Evolutionary conservation across 2,797 vertebrate species (phyloP).

Genomic region (Cercopithecus mitis): DNA sequence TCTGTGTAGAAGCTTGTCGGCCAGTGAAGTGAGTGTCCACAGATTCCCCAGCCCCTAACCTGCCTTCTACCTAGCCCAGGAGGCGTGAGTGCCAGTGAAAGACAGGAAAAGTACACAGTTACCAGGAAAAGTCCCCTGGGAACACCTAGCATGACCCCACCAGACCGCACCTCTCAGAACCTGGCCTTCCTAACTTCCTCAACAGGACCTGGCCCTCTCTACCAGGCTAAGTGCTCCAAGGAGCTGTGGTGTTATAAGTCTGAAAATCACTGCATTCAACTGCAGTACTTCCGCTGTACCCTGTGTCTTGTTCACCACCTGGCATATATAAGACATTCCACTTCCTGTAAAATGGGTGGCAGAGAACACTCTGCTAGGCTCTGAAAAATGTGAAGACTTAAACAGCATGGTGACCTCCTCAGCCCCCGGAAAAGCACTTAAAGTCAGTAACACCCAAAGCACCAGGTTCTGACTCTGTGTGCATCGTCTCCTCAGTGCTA

Average conservation of each 20-base stretch:
- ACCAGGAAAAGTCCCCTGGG: background rate
- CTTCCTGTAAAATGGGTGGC: background rate
- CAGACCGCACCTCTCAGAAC: background rate
- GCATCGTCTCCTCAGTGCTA: background rate
- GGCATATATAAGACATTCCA: background rate
- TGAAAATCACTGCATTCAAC: background rate
- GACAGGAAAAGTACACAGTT: background rate
- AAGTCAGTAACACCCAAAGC: too few species aligned
- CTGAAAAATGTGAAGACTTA: background rate
- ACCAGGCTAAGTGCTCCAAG: too few species aligned
- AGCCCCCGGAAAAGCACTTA: background rate
- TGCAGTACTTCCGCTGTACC: background rate
- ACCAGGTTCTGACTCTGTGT: background rate
- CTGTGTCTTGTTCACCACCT: background rate
- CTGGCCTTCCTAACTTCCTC: too few species aligned
- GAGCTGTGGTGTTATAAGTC: accelerated
- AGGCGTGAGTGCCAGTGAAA: background rate
- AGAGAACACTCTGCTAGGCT: background rate
- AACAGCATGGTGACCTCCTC: accelerated
- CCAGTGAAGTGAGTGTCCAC: background rate
- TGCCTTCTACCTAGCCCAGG: background rate
- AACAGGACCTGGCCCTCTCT: background rate
- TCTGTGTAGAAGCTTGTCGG: background rate
- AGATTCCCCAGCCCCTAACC: background rate
- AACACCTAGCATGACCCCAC: too few species aligned